Percentiles rank a stretch among this genome's conserved stretches.
Evolutionary conservation across 2,113 vertebrate genomes (phyloP).

Genomic region (Nycticebus coucang): DNA sequence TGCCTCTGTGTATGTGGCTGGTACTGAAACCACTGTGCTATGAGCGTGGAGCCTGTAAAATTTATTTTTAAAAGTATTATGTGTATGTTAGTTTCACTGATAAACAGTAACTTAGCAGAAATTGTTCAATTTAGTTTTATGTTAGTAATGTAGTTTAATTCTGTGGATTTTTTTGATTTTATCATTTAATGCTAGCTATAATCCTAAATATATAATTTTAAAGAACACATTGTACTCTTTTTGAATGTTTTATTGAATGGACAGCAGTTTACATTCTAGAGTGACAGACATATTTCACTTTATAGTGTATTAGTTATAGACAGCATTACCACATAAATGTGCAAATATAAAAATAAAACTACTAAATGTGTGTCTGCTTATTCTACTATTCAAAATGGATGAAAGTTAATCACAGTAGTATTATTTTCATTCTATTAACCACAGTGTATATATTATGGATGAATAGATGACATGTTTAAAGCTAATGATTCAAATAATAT

Average conservation of each 20-base stretch:
- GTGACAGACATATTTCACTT: slow-evolving; percentile 29
- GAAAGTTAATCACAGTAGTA: slow-evolving; percentile 30
- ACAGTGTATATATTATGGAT: slow-evolving; percentile 78
- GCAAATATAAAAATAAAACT: slow-evolving; percentile 54
- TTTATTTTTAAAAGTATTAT: no score
- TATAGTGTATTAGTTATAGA: background rate
- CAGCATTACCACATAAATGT: slow-evolving; percentile 66
- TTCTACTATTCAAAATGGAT: slow-evolving; percentile 71
- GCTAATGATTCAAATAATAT: slow-evolving; percentile 81
- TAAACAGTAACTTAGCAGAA: slow-evolving; percentile 68
- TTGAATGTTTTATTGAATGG: slow-evolving; percentile 32
- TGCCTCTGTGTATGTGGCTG: no score
- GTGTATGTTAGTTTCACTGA: slow-evolving; percentile 48
- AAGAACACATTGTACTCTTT: slow-evolving; percentile 39
- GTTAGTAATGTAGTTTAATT: slow-evolving; percentile 36
- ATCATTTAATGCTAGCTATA: slow-evolving; percentile 58
- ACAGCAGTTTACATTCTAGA: slow-evolving; percentile 51
- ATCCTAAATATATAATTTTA: background rate
- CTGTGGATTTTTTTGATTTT: background rate
- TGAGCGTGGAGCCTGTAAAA: no score
- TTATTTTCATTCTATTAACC: slow-evolving; percentile 70
- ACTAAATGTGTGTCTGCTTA: slow-evolving; percentile 27
- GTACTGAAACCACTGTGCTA: no score
- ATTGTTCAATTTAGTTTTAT: slow-evolving; percentile 55
- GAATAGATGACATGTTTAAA: slow-evolving; percentile 79